Base-by-base conservation (phyloP, 2,888 invertebrate species). In the Andrena camellia region DNA sequence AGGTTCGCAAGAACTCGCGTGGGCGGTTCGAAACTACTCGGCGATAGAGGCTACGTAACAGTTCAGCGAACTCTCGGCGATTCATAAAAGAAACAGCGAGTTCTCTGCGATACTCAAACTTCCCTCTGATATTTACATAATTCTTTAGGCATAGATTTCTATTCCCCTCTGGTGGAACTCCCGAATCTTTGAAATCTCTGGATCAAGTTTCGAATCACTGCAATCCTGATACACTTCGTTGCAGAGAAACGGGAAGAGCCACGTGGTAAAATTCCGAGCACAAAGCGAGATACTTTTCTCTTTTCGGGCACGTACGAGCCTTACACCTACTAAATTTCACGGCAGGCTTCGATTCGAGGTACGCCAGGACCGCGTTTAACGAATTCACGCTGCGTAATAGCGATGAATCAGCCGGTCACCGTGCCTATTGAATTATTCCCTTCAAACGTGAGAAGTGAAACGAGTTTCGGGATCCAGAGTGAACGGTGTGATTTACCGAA, bases 391-490 rank as follows among this genome's bases (percentile, higher is more conserved):
- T 52, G 60, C 78, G 72, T 78, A 67, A 76, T 8, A 26, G 8
- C 52, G 26, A 33, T 31, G 66, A 20, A 50, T 63, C 64, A 54
- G 10, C 5, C 13, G 29, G 52, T 5, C 48, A 26, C 42, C 48
- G 59, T 42, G 69, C 69, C 59, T 48, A 54, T 42, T 33, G 75
- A 76, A 76, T 63, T 62, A 60, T 64, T 35, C 71, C 26, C 31
- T 42, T 10, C n/a, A 60, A 76, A 72, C 72, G 75, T 70, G 74
- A 68, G 82, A 84, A 80, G 71, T 71, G 67, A 77, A 70, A 67
- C 67, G 26, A 62, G 20, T 31, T 33, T 7, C 26, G 31, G 64
- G 66, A 75, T 64, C 62, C 59, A 26, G 33, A 66, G 48, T 20
- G 26, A 33, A 20, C n/a, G 42, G 33, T 13, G 20, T 42, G 42